Evolutionary conservation across 2,888 invertebrate genomes (phyloP).

Genomic region (Dyspetes luteomarginatus): DNA sequence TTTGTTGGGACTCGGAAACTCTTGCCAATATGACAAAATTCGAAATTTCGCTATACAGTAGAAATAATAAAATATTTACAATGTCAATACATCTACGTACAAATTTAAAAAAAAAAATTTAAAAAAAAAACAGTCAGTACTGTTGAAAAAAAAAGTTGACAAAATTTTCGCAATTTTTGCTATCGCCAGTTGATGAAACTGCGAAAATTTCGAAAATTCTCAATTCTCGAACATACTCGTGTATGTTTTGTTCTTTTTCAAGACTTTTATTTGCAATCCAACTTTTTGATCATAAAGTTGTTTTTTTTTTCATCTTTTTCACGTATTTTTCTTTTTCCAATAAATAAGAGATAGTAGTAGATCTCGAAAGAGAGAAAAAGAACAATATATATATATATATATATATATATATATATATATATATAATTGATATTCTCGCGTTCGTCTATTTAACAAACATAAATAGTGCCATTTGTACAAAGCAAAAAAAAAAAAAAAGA

Average conservation of each 20-base stretch:
- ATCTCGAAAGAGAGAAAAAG: conserved; percentile 46
- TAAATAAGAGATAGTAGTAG: conserved; percentile 54
- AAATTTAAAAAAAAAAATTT: conserved; percentile 69
- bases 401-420: too few relatives aligned
- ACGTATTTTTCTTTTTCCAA: conserved; percentile 39
- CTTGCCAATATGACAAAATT: conserved; percentile 71
- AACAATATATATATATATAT: too few relatives aligned
- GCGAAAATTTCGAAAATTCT: neutral
- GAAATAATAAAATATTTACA: conserved; percentile 82
- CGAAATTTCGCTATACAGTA: conserved; percentile 72
- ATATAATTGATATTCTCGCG: conserved; percentile 62
- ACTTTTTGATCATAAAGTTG: conserved; percentile 27
- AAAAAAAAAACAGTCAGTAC: conserved; percentile 78
- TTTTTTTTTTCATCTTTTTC: conserved; percentile 30
- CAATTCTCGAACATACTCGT: conserved; percentile 8
- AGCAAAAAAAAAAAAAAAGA: too few relatives aligned
- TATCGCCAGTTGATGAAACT: neutral
- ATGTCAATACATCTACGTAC: conserved; percentile 68
- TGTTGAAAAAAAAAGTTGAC: conserved; percentile 75
- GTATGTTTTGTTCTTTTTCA: neutral
- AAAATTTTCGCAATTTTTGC: conserved; percentile 77
- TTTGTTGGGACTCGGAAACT: conserved; percentile 1
- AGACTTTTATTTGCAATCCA: conserved; percentile 13
- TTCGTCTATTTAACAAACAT: conserved; percentile 69
- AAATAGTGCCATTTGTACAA: conserved; percentile 81